phyloP scores from a whole-genome alignment of 2,797 vertebrate genomes.

The Eulemur rubriventer region DNA sequence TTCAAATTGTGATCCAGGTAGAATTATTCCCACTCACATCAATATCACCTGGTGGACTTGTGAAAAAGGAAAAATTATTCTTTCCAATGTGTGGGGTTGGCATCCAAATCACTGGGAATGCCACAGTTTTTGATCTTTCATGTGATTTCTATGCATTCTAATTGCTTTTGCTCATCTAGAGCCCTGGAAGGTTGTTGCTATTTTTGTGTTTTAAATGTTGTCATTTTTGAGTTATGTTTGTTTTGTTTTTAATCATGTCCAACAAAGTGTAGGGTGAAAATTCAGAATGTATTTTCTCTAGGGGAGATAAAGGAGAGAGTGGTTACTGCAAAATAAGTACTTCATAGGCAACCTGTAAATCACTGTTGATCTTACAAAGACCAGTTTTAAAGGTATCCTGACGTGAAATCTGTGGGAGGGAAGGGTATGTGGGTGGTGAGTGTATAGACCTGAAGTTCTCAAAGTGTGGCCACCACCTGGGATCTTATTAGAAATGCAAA shows the following conservation, averaged over 20 bases:
- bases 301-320: neutral
- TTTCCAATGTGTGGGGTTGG: neutral
- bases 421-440: neutral
- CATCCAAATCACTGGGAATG: neutral
- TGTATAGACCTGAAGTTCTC: neutral
- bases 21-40: neutral
- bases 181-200: neutral
- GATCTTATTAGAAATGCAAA: neutral
- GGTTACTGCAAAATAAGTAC: neutral
- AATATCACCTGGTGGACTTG: neutral
- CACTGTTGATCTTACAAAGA: neutral
- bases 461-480: neutral
- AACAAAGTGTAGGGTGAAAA: neutral
- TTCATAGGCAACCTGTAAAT: neutral
- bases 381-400: neutral
- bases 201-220: neutral
- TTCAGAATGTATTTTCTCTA: neutral
- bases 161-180: slow-evolving; percentile 24
- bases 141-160: neutral
- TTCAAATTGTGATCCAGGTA: neutral
- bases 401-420: neutral
- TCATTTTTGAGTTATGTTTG: neutral
- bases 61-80: neutral
- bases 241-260: neutral
- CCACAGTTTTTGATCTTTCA: neutral